These are phyloP conservation scores for Zaprionus davidi DNA, from an alignment of 1,140 invertebrate species.

Conservation along the genomic window DNA sequence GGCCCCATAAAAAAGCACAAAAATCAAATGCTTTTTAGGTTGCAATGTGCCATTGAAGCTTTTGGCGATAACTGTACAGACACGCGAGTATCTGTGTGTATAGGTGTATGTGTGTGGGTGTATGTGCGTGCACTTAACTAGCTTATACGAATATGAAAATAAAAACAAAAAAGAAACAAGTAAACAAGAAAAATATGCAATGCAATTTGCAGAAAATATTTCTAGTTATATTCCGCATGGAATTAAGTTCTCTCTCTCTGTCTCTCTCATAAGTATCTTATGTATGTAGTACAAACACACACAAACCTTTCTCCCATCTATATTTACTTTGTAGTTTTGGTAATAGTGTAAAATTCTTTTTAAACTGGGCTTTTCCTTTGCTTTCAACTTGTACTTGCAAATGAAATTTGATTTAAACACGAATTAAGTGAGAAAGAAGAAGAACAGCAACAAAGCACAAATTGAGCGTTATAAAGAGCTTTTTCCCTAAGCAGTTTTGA, in stretches of 20 bases:
- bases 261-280: constrained; percentile 26
- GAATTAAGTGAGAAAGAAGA: constrained; percentile 3
- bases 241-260: constrained; percentile 37
- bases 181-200: constrained; percentile 1
- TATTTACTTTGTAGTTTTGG: constrained; percentile 55
- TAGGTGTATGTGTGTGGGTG: neutral
- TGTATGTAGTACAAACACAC: constrained; percentile 22
- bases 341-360: constrained; percentile 43
- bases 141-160: constrained; percentile 25
- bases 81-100: neutral
- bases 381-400: constrained; percentile 53
- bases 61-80: constrained; percentile 47
- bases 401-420: constrained; percentile 1
- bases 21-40: constrained; percentile 42
- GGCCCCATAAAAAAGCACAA: constrained; percentile 52
- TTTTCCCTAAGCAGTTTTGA: constrained; percentile 22
- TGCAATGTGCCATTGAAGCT: constrained; percentile 37
- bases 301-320: constrained; percentile 27
- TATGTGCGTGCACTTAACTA: constrained; percentile 24
- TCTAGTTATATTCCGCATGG: constrained; percentile 14
- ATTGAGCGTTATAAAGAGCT: constrained; percentile 25
- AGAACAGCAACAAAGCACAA: neutral
- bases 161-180: constrained; percentile 12
- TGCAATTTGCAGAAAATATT: constrained; percentile 16
- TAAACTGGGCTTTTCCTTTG: constrained; percentile 46